Evolutionary conservation across 2,113 vertebrate species (phyloP).

Genomic region (Gila orcuttii): DNA sequence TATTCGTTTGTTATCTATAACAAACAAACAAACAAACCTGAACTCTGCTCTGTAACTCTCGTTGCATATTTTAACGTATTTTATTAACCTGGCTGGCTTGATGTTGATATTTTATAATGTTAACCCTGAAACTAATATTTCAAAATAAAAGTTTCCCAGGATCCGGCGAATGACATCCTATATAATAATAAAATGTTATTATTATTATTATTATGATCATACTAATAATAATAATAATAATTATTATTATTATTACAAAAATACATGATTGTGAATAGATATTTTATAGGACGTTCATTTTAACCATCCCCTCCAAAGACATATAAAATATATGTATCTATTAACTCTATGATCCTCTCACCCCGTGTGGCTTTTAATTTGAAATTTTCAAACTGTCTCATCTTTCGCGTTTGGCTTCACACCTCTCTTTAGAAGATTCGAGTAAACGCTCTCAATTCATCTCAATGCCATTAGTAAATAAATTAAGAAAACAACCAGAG

Average conservation of each 20-base stretch:
- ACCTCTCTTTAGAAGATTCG: not conserved
- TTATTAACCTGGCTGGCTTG: not conserved
- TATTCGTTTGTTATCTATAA: not conserved
- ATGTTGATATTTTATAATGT: not conserved
- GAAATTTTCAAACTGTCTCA: not conserved
- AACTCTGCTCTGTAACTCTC: not conserved
- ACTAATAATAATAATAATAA: too few relatives aligned
- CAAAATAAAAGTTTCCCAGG: not conserved
- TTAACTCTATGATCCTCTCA: not conserved
- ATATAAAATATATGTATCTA: too few relatives aligned
- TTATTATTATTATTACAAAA: not conserved
- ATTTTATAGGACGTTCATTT: not conserved
- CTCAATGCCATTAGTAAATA: conserved; percentile 46
- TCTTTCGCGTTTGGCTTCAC: not conserved
- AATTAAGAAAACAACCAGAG: not conserved
- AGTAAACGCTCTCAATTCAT: conserved; percentile 11
- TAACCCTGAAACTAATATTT: not conserved
- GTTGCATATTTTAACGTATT: not conserved
- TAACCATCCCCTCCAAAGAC: too few relatives aligned
- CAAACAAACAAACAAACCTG: not conserved
- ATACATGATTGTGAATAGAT: not conserved
- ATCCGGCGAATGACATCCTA: not conserved
- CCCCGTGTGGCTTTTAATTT: not conserved
- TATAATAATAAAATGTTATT: not conserved
- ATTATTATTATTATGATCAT: not conserved